A percentile compares a stretch with the other conserved stretches of the same genome.
Evolutionary conservation across 2,888 invertebrate species (phyloP).

Genomic region (Megalurothrips usitatus): DNA sequence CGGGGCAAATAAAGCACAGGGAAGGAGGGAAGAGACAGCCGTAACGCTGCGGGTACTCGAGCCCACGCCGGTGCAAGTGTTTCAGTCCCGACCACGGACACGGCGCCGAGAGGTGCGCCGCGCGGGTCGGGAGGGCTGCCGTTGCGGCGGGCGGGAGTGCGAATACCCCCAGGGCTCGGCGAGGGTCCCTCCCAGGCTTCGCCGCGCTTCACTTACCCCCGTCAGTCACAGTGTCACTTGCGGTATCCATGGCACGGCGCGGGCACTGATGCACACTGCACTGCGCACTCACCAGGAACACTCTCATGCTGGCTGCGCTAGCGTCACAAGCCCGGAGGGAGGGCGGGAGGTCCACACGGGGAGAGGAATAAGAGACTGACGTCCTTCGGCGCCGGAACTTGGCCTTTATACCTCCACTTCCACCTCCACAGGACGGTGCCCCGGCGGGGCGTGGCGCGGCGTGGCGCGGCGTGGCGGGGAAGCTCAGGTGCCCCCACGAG

Average conservation of each 20-base stretch:
- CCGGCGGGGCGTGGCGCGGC: not conserved
- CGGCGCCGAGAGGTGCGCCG: no score
- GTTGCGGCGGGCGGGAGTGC: not conserved
- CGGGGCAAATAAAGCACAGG: no score
- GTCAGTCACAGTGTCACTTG: not conserved
- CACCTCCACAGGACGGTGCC: not conserved
- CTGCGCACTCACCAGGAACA: constrained; percentile 15
- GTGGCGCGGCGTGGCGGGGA: not conserved
- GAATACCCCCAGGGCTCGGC: not conserved
- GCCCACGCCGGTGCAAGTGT: no score
- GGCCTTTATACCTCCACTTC: constrained; percentile 21
- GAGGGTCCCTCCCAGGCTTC: not conserved
- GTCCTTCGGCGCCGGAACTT: constrained; percentile 7
- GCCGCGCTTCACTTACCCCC: not conserved
- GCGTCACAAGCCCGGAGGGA: not conserved
- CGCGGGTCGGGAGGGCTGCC: not conserved
- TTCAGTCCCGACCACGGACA: no score
- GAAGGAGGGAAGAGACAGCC: no score
- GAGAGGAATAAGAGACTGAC: constrained; percentile 2
- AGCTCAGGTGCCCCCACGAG: no score
- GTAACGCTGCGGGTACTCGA: no score
- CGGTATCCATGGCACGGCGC: not conserved
- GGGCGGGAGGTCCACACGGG: not conserved
- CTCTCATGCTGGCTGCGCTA: not conserved
- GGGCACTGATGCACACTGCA: not conserved